Evolutionary conservation across 2,113 vertebrate genomes (phyloP), one percentile per base, ranked within the genome.

Genomic region (Ahaetulla prasina): DNA sequence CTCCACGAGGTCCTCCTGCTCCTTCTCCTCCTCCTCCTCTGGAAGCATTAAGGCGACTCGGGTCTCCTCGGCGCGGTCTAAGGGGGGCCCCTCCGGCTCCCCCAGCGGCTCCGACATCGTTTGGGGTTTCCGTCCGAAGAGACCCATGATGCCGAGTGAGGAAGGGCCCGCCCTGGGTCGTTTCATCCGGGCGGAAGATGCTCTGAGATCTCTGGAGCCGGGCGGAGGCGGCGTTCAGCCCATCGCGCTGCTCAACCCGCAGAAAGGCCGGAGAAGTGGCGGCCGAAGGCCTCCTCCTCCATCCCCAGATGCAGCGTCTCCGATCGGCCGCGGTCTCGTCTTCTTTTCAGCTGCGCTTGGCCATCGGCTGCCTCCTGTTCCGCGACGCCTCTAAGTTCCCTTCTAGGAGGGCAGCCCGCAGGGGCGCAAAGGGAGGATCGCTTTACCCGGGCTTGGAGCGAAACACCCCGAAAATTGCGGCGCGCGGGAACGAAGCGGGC

Each of bases 81-180:
- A 80, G 8, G 35, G 35, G 16, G 74, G 74, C 35, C 74, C 20
- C 35, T 80, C 74, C 74, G 35, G 74, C 18, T 80, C 35, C 68
- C 68, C 68, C n/a, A 39, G 68, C 8, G 68, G 68, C 9, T 80
- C 74, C 35, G 74, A 80, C 35, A 43, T 8, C 35, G 18, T 22
- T 22, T 43, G 74, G 18, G 74, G 18, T 22, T 86, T 49, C 1
- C 85, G 39, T 49, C 85, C 85, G 2, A 86, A 86, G 50, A 88
- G 87, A 27, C n/a, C 22, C 87, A 98, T 96, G 43, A 98, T 98
- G 94, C 96, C 95, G 87, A 98, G 7, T 60, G 93, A 96, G 52
- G 97, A 94, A 3, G 97, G 97, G 18, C 96, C 97, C 91, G 95
- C 95, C 10, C 96, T 96, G 96, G 98, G 97, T 95, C 87, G 97